phyloP scores from a whole-genome alignment of 2,797 vertebrate genomes.

The Rhinatrema bivittatum region DNA sequence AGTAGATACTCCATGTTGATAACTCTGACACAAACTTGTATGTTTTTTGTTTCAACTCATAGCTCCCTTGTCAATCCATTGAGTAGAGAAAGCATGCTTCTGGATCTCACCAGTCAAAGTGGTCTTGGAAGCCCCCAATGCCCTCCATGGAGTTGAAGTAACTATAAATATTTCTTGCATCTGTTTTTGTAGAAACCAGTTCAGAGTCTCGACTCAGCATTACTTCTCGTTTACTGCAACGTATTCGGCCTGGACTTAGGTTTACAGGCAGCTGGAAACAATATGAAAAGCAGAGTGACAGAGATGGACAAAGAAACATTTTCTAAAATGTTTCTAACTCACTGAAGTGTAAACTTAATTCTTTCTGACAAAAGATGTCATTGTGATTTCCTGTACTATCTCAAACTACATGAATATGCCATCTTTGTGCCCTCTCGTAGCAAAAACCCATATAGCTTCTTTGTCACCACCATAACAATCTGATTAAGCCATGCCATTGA shows the following conservation, averaged over 20 bases:
- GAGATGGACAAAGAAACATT: background rate
- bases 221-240: conserved; percentile 56
- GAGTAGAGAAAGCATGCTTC: background rate
- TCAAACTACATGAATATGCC: too few relatives aligned
- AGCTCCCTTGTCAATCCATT: too few relatives aligned
- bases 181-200: conserved; percentile 28
- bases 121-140: conserved; percentile 78
- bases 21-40: too few relatives aligned
- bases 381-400: background rate
- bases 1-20: too few relatives aligned
- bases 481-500: too few relatives aligned
- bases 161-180: conserved; percentile 57
- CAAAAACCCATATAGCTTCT: too few relatives aligned
- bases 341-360: background rate
- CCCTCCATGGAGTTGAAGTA: conserved; percentile 67
- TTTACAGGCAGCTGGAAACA: conserved; percentile 61
- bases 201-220: conserved; percentile 55
- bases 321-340: background rate
- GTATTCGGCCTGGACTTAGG: conserved; percentile 61
- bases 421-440: too few relatives aligned
- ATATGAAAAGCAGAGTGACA: background rate
- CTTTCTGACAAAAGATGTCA: background rate
- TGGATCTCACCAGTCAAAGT: conserved; percentile 74
- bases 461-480: too few relatives aligned
- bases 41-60: too few relatives aligned